Evolutionary conservation across 1,140 invertebrate genomes (phyloP), one percentile per base, ranked within the genome.

Genomic region (Chionoecetes opilio): DNA sequence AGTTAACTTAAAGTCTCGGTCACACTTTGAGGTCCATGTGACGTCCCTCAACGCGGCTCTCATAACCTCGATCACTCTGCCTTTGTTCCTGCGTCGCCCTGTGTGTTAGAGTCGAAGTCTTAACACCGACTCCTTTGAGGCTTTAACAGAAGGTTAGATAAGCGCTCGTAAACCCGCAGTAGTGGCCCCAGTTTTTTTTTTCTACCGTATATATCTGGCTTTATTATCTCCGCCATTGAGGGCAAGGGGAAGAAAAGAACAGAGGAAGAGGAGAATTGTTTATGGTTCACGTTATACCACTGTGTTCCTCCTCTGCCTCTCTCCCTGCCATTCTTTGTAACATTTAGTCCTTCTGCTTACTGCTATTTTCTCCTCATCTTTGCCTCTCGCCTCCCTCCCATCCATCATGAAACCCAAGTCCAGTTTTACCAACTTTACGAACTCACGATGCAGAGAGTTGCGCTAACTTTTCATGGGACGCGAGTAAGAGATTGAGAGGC

Each of bases 381-480:
- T 38, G 87, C 35, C 41, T 89, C 37, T n/a, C 35, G 87, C 37
- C 41, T 38, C n/a, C 37, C 41, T 38, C n/a, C 87, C 41, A 38
- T 37, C 34, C n/a, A 38, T 38, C 35, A 89, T 37, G 34, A 37
- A 37, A 35, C 17, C 35, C 3, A 37, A 89, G 84, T 86, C 84
- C 84, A 86, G 35, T 86, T 86, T 86, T 86, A 86, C 84, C 32
- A 86, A 35, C 84, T 86, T 86, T 38, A 35, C 84, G 63, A 31
- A 86, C 84, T 86, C 35, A 14, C 35, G 11, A 9, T 3, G 32
- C 84, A 34, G 84, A 86, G 84, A 86, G 84, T 86, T 86, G 84
- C 32, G 84, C 17, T 86, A 86, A 86, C 84, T 86, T 86, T 86
- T 38, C 32, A 38, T 26, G 84, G 84, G 35, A 86, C 84, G 32